Conservation (phyloP, 1,140 invertebrate genomes). For the Drosophila trapezifrons region DNA sequence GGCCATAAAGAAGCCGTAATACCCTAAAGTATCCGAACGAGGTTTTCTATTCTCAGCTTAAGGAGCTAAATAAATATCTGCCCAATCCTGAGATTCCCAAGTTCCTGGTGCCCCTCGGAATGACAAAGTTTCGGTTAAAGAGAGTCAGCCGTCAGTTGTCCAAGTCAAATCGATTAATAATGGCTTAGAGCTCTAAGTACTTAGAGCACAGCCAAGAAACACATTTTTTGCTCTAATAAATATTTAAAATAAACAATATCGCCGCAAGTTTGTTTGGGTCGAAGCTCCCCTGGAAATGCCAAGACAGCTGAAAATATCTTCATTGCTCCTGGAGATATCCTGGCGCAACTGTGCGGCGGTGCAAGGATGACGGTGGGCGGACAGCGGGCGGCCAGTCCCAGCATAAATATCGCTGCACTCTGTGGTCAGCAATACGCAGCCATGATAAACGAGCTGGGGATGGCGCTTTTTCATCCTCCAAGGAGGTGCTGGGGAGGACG, state of each 20-base stretch:
- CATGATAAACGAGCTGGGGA: slow-evolving; percentile 61
- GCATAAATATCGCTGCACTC: slow-evolving; percentile 62
- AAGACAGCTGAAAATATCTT: slow-evolving; percentile 2
- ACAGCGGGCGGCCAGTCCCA: slow-evolving; percentile 25
- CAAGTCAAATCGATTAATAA: too few relatives aligned
- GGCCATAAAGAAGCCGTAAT: slow-evolving; percentile 20
- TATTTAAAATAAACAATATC: too few relatives aligned
- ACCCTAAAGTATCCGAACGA: slow-evolving; percentile 6
- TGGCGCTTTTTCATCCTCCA: slow-evolving; percentile 21
- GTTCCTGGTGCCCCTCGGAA: too few relatives aligned
- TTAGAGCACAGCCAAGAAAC: too few relatives aligned
- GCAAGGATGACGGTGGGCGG: not conserved
- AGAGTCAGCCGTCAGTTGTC: too few relatives aligned
- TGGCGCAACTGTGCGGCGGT: not conserved
- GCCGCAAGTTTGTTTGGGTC: too few relatives aligned
- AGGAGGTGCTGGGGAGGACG: not conserved
- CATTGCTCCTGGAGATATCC: not conserved
- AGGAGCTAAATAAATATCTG: not conserved
- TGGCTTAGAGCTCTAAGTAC: too few relatives aligned
- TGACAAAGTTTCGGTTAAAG: too few relatives aligned
- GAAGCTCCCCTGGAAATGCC: not conserved
- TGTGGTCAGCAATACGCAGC: slow-evolving; percentile 67
- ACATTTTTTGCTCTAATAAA: too few relatives aligned
- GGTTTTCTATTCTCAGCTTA: not conserved
- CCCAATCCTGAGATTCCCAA: not conserved